Conservation (phyloP, 92 coral and sea anemone species). For the Ricordea florida region DNA sequence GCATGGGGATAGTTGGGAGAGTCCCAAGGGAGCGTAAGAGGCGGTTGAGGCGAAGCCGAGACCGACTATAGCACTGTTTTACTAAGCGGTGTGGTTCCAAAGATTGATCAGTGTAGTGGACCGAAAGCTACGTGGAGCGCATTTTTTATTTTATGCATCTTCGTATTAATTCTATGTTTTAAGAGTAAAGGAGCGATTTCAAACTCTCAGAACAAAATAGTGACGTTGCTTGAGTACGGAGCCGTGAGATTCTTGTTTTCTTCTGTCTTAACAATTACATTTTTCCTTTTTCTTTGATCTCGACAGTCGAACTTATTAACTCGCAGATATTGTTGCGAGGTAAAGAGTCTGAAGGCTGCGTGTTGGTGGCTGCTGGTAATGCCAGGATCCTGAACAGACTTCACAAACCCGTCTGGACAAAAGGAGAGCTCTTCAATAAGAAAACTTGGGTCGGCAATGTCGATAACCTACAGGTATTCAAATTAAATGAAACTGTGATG, state of each 20-base stretch:
- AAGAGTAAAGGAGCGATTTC: neutral
- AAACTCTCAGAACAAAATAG: too few relatives aligned
- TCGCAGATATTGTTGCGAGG: slow-evolving; percentile 96
- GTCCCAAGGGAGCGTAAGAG: too few relatives aligned
- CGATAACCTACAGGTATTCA: slow-evolving; percentile 97
- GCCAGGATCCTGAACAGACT: slow-evolving; percentile 86
- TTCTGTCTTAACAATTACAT: neutral
- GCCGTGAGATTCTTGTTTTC: neutral
- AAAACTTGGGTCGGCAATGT: slow-evolving; percentile 97
- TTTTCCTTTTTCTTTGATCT: neutral
- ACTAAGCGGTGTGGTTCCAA: too few relatives aligned
- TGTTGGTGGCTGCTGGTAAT: slow-evolving; percentile 92
- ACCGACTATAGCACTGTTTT: too few relatives aligned
- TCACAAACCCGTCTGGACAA: slow-evolving; percentile 93
- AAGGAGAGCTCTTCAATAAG: slow-evolving; percentile 91
- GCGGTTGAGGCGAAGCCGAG: too few relatives aligned
- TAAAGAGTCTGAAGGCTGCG: slow-evolving; percentile 88
- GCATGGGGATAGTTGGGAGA: too few relatives aligned
- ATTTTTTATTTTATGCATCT: too few relatives aligned
- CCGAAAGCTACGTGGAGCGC: too few relatives aligned
- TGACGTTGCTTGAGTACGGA: too few relatives aligned
- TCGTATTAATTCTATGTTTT: too few relatives aligned
- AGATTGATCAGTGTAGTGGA: too few relatives aligned
- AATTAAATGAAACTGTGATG: neutral
- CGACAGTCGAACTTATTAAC: slow-evolving; percentile 89